These are phyloP conservation scores for Pseudochirops cupreus DNA, from an alignment of 2,797 vertebrate species.

Conservation along the genomic window DNA sequence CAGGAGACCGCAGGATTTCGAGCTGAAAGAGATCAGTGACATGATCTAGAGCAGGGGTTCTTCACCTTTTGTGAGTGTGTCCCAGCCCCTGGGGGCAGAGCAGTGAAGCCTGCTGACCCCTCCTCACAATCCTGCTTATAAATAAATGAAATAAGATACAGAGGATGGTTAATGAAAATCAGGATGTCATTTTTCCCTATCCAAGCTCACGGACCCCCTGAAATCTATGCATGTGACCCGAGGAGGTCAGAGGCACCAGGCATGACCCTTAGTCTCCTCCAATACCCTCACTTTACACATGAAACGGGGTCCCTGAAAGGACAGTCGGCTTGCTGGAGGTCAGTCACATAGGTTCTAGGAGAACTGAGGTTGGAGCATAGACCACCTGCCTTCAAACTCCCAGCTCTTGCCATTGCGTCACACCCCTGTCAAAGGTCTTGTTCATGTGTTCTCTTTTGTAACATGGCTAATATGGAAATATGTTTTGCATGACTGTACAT, in stretches of 20 bases:
- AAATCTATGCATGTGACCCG: neutral
- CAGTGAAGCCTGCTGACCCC: neutral
- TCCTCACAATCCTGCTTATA: neutral
- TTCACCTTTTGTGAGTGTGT: neutral
- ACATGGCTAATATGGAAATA: neutral
- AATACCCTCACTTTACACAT: neutral
- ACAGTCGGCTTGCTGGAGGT: neutral
- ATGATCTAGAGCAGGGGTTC: neutral
- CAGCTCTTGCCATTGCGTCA: neutral
- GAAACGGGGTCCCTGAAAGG: neutral
- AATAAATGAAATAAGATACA: neutral
- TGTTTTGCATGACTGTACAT: neutral
- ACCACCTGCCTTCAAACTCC: neutral
- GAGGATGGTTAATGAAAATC: neutral
- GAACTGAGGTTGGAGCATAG: neutral
- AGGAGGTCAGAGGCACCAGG: neutral
- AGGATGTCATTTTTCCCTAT: neutral
- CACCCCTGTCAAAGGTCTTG: neutral
- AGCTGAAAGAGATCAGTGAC: neutral
- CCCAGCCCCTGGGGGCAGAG: neutral
- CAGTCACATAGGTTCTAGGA: neutral
- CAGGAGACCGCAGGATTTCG: neutral
- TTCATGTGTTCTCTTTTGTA: neutral
- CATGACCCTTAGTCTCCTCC: neutral
- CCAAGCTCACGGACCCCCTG: neutral